phyloP scores from a whole-genome alignment of 1,140 invertebrate genomes.

The Drosophila tsacasi region DNA sequence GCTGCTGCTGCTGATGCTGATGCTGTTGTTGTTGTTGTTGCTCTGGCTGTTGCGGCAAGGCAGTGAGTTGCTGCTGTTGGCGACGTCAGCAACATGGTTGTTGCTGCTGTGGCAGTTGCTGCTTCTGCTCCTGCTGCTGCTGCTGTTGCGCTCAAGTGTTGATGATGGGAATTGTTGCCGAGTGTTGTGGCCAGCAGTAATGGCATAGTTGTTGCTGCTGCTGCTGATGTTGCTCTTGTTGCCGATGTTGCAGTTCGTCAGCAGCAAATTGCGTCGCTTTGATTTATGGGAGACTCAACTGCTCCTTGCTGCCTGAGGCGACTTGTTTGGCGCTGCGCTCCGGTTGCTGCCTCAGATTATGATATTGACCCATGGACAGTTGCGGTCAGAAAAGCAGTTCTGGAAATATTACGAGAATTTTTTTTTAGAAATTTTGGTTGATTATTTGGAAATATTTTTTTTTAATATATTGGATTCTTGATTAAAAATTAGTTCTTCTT shows the following conservation, averaged over 20 bases:
- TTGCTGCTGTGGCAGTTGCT: slow-evolving; percentile 25
- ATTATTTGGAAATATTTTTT: neutral
- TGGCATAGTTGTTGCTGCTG: slow-evolving; percentile 53
- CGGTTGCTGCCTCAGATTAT: slow-evolving; percentile 74
- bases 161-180: slow-evolving; percentile 63
- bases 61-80: slow-evolving; percentile 46
- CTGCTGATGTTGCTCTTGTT: slow-evolving; percentile 42
- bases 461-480: too few species aligned
- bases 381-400: slow-evolving; percentile 29
- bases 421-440: neutral
- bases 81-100: slow-evolving; percentile 63
- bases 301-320: slow-evolving; percentile 62
- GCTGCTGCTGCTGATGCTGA: slow-evolving; percentile 5
- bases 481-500: too few species aligned
- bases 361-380: slow-evolving; percentile 84
- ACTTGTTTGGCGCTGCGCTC: slow-evolving; percentile 69
- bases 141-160: slow-evolving; percentile 59
- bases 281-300: slow-evolving; percentile 74
- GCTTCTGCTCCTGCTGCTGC: slow-evolving; percentile 19
- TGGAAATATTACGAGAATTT: neutral
- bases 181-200: slow-evolving; percentile 72
- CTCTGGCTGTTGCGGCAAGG: slow-evolving; percentile 27
- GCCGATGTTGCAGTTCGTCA: slow-evolving; percentile 69
- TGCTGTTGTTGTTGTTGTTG: slow-evolving; percentile 41
- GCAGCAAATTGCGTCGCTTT: slow-evolving; percentile 83